Evolutionary conservation across 1,140 invertebrate genomes (phyloP), one percentile per base, ranked within the genome.

Genomic region (Pseudomyrmex flavicornis): DNA sequence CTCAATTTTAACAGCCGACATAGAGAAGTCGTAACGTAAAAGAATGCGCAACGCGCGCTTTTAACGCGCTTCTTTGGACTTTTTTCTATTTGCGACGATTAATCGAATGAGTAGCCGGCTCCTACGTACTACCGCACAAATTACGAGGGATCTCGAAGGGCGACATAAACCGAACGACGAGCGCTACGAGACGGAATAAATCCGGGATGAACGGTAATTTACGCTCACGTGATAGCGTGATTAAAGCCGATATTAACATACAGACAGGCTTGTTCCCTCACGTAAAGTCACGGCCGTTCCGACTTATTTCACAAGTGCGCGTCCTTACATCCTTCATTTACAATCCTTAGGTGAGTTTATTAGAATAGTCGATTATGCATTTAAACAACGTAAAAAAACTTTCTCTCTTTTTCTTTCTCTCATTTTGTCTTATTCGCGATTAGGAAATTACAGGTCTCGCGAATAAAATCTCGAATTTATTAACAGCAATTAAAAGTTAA

Each of bases 161-260:
- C 76, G 52, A 79, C 54, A 59, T 79, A 79, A 79, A 69, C 35
- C 10, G 54, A 48, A 58, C 76, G 75, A 58, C 12, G 35, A 63
- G 75, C n/a, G 63, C 73, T 46, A 52, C 63, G 66, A 22, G 44
- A 70, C 54, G 54, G 76, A 79, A 79, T 79, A 69, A 79, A 79
- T 79, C 76, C 52, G 20, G 76, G 54, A 70, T 54, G 52, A 79
- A 79, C 52, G 52, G 63, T 79, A 79, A 79, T 79, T 79, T 79
- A 79, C 44, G 54, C 44, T 79, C 76, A 13, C 76, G 76, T 35
- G 35, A 70, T 79, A 79, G 44, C 20, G 20, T 79, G 65, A 79
- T 79, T 79, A 70, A 79, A 79, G 65, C 44, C 76, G 65, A 79
- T 69, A 79, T 79, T 79, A 79, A 69, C 76, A 79, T 79, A 79